phyloP scores from a whole-genome alignment of 2,888 invertebrate species.

The Mamestra brassicae region DNA sequence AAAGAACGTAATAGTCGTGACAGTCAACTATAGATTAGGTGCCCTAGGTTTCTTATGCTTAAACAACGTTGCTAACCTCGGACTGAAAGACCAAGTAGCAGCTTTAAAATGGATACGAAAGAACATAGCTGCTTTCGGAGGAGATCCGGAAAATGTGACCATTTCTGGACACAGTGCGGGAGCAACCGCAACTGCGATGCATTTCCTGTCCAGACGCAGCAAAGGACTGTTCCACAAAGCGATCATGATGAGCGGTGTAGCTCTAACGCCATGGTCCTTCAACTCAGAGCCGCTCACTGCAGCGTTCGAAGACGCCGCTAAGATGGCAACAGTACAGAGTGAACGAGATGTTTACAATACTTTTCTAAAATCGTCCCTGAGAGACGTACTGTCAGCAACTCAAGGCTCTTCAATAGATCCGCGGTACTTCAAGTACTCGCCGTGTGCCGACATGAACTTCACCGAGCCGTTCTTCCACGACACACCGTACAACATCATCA shows the following conservation, averaged over 20 bases:
- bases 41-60: constrained; percentile 84
- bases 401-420: constrained; percentile 79
- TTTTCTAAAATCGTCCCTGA: constrained; percentile 73
- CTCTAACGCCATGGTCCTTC: constrained; percentile 84
- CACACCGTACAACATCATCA: constrained; percentile 81
- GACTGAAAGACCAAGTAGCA: constrained; percentile 85
- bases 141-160: constrained; percentile 86
- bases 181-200: constrained; percentile 82
- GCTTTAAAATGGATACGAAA: constrained; percentile 84
- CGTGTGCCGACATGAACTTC: constrained; percentile 80
- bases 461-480: constrained; percentile 82
- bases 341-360: constrained; percentile 75
- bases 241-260: constrained; percentile 83
- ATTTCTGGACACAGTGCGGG: constrained; percentile 87
- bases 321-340: constrained; percentile 71
- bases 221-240: constrained; percentile 84
- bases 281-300: constrained; percentile 77
- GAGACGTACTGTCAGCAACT: constrained; percentile 75
- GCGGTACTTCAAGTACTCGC: constrained; percentile 83
- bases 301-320: constrained; percentile 79
- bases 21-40: constrained; percentile 84
- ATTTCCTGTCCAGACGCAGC: constrained; percentile 80
- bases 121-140: constrained; percentile 85
- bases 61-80: constrained; percentile 83
- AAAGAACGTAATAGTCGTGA: constrained; percentile 80